phyloP scores from a whole-genome alignment of 2,888 invertebrate genomes.

The Tubulanus polymorphus region DNA sequence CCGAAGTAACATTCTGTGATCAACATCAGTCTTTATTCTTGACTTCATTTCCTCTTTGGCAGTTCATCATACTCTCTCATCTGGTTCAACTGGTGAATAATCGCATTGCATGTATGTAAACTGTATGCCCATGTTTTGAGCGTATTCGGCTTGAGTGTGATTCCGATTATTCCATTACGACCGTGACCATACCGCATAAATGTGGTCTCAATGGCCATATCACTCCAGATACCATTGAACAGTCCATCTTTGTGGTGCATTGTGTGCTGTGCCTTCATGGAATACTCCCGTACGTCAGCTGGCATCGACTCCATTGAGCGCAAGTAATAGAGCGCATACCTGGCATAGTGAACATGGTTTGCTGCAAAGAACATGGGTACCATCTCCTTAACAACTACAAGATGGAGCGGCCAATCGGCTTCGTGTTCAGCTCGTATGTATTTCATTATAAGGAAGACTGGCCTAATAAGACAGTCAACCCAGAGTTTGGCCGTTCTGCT shows the following conservation, averaged over 20 bases:
- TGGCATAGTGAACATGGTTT: conserved; percentile 23
- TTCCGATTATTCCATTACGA: conserved; percentile 22
- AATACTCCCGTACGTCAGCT: conserved; percentile 12
- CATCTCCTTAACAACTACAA: conserved; percentile 19
- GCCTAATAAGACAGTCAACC: conserved; percentile 21
- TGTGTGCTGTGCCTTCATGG: conserved; percentile 23
- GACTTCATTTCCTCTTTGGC: conserved; percentile 19
- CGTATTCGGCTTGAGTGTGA: conserved; percentile 22
- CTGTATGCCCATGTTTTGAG: conserved; percentile 24
- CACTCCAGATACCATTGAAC: conserved; percentile 28
- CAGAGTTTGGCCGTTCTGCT: conserved; percentile 12
- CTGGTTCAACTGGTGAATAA: conserved; percentile 4
- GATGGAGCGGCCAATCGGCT: conserved; percentile 23
- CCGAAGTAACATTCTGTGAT: conserved; percentile 12
- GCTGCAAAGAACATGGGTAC: conserved; percentile 26
- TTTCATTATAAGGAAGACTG: conserved; percentile 21
- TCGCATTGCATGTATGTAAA: conserved; percentile 18
- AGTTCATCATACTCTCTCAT: too few relatives aligned
- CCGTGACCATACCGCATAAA: conserved; percentile 31
- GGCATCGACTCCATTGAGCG: conserved; percentile 20
- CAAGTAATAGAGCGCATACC: conserved; percentile 25
- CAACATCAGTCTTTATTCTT: conserved; percentile 12
- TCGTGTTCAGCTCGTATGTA: conserved; percentile 22
- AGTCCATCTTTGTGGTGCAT: conserved; percentile 22
- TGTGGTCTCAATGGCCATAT: conserved; percentile 28